Base-by-base conservation (phyloP, 2,888 invertebrate genomes). In the Furcula furcula region DNA sequence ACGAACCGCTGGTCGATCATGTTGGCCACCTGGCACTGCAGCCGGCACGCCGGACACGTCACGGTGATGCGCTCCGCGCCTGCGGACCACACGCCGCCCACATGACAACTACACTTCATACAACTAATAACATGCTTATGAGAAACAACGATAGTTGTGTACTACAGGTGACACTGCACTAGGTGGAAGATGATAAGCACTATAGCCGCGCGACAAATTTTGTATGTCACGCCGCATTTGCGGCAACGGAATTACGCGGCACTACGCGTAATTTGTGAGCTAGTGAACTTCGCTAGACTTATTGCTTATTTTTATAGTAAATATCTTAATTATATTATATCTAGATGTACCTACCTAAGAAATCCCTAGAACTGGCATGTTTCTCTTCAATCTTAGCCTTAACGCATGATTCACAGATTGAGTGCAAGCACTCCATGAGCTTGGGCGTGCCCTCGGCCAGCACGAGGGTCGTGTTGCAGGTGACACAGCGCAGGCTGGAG, bases 1-100 rank as follows among this genome's bases (percentile, higher is more conserved):
- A 95, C 90, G 78, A 97, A 96, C 61, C 94, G 93, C 89, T 97
- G 96, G 66, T 95, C 95, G 53, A 96, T 94, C 62, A 96, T 92
- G 73, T 93, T 93, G 49, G 91, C 91, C 31, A 91, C 87, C 65
- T 92, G 92, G 68, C 94, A 94, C 42, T 91, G 90, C 66, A 94
- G 92, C 45, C 93, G 92, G 75, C 97, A 97, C 41, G 91, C 80
- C 11, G 94, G 93, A 69, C 96, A 96, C 41, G 90, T 82, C 45
- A 94, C 80, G 12, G 82, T 79, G 37, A 82, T 64, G 16, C 83
- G 72, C 46, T 82, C 84, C 1, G 81, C 80, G 0, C 84, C 87
- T 86, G 55, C 22, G 14, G 9, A 33, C n/a, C 19, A 20, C 11
- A 25, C 22, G 27, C 9, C 11, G 23, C 13, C 5, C 7, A 18